Evolutionary conservation across 2,113 vertebrate species (phyloP).

Genomic region (Nothoprocta perdicaria): DNA sequence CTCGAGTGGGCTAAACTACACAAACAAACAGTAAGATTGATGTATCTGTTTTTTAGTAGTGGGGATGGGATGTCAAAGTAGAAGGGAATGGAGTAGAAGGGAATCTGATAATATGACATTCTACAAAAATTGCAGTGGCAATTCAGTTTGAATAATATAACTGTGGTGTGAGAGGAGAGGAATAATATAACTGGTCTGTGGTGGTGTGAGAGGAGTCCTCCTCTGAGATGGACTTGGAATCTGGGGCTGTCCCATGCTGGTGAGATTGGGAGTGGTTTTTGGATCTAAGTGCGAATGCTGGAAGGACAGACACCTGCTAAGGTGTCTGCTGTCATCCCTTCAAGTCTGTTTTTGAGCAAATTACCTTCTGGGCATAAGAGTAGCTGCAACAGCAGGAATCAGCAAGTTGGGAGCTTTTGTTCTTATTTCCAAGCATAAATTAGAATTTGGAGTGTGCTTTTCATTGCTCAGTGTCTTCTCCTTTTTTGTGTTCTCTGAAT

Average conservation of each 20-base stretch:
- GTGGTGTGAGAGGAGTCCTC: background rate
- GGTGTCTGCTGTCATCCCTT: background rate
- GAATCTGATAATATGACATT: background rate
- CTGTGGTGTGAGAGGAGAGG: background rate
- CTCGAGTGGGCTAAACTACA: constrained; percentile 80
- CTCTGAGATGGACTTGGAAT: background rate
- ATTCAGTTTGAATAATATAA: background rate
- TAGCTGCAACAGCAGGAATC: background rate
- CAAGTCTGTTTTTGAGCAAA: constrained; percentile 6
- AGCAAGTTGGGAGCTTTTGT: background rate
- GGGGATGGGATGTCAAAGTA: constrained; percentile 2
- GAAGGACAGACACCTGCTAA: background rate
- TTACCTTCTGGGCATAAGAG: background rate
- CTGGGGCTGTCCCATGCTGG: accelerated
- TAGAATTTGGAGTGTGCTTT: background rate
- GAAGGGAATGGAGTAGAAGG: background rate
- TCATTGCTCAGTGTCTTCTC: background rate
- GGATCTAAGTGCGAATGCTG: background rate
- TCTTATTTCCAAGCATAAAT: background rate
- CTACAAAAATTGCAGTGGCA: background rate
- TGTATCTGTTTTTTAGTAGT: constrained; percentile 30
- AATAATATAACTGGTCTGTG: background rate
- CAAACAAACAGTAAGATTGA: constrained; percentile 77
- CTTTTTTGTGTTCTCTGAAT: background rate
- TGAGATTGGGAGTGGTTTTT: background rate